Evolutionary conservation across 2,113 vertebrate species (phyloP), one percentile per base, ranked within the genome.

Genomic region (Coptodon bakossiorum): DNA sequence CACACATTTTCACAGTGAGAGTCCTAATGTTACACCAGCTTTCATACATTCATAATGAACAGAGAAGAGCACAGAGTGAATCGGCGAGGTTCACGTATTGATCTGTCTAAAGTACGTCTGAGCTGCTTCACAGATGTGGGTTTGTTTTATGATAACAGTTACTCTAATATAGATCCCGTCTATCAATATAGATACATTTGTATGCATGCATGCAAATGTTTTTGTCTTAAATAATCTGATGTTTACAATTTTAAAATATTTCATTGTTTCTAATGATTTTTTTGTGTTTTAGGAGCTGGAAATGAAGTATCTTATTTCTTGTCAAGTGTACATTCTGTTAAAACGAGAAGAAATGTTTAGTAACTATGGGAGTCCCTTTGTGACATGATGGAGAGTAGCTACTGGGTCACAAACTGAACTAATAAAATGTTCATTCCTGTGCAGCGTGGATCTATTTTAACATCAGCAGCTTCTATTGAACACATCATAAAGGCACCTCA

Each of bases 11-110:
- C 17, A 63, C 24, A 29, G 22, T 31, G 34, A 52, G 8, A 48
- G 27, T 54, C 19, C 61, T 16, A 52, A 54, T 45, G 45, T 66
- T 79, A 9, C 36, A 31, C 43, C 27, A n/a, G 56, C 29, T 80
- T 88, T 80, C 76, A 88, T 84, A 29, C 83, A 85, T 90, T 87
- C 48, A 50, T 85, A 80, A 86, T 83, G 56, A 87, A 50, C 6
- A 83, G 48, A 81, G 31, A 29, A 24, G 1, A 78, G 43, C 71
- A 12, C 27, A 50, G 27, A 78, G 45, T 31, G 71, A 31, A 6
- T 63, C 14, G 3, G 9, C 13, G 9, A 36, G 19, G 56, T 61
- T 29, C 13, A 9, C 7, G 40, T 88, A 84, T 63, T 89, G 36
- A 89, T 82, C 76, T 34, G 48, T 71, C 36, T n/a, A 9, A 54